Percentiles rank a stretch among this genome's conserved stretches.
phyloP scores from a whole-genome alignment of 2,888 invertebrate species.

The Drosophila nigricruria region DNA sequence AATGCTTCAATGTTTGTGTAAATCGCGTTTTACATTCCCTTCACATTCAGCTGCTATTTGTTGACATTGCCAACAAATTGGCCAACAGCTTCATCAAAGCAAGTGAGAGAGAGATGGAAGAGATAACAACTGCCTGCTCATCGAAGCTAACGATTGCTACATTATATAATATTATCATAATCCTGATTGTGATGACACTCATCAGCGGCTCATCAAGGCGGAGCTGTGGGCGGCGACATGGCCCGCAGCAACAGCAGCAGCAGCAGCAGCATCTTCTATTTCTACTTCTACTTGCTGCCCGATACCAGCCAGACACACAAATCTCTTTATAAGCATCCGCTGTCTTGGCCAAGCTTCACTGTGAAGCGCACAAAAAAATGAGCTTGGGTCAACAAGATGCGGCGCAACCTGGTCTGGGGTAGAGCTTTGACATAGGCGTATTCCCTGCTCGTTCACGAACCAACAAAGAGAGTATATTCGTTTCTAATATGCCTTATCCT shows the following conservation, averaged over 20 bases:
- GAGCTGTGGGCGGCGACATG: not conserved
- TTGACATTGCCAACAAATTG: constrained; percentile 23
- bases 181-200: constrained; percentile 74
- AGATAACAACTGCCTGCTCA: constrained; percentile 37
- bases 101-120: constrained; percentile 5
- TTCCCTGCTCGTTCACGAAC: not conserved
- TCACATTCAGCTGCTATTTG: constrained; percentile 5
- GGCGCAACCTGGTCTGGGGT: constrained; percentile 32
- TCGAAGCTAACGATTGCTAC: constrained; percentile 61
- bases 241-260: not conserved
- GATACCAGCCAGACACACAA: constrained; percentile 55
- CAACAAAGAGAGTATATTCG: not conserved
- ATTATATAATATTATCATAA: constrained; percentile 65
- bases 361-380: constrained; percentile 20
- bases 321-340: constrained; percentile 58
- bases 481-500: not conserved
- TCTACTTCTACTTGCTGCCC: not conserved
- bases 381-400: constrained; percentile 34
- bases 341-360: not conserved
- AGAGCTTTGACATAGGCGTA: not conserved
- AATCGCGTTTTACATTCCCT: constrained; percentile 15
- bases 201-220: constrained; percentile 70
- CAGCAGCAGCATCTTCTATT: not conserved
- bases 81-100: constrained; percentile 20
- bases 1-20: not conserved